phyloP scores from a whole-genome alignment of 2,113 vertebrate species.

The Oryctolagus cuniculus region mOryCun1.1 NC_091436.1:98649001-98649500 shows the following conservation, averaged over 20 bases:
- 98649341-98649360: background rate
- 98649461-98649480: background rate
- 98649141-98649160: background rate
- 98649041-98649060: background rate
- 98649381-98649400: background rate
- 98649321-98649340: background rate
- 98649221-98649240: background rate
- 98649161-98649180: background rate
- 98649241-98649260: background rate
- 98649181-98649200: background rate
- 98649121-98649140: too few relatives aligned
- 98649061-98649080: background rate
- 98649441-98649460: fast-evolving
- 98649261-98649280: background rate
- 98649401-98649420: background rate
- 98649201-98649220: constrained; percentile 13
- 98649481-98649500: background rate
- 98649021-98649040: background rate
- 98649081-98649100: background rate
- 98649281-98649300: background rate
- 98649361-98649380: background rate
- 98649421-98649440: background rate
- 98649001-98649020: background rate
- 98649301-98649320: background rate
- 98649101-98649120: background rate